A percentile compares a stretch with the other conserved stretches of the same genome.
phyloP scores from a whole-genome alignment of 2,888 invertebrate species.

The Gastracanthus pulcherrimus region DNA sequence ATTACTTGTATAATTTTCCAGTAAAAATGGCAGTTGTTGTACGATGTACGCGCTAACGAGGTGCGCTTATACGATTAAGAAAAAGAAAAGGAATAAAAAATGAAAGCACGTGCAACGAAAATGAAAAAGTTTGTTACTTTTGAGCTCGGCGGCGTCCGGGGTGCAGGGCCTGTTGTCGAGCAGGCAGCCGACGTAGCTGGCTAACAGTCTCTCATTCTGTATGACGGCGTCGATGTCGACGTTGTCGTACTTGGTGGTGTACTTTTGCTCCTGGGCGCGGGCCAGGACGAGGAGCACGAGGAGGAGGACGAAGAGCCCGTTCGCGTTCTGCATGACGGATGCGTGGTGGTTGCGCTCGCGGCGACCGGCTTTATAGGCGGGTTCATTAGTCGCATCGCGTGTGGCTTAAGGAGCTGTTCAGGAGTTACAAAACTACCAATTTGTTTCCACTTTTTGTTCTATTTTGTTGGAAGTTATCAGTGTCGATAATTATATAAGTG shows the following conservation, averaged over 20 bases:
- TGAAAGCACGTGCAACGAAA: too few relatives aligned
- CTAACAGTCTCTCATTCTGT: conserved; percentile 82
- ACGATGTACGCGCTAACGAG: too few relatives aligned
- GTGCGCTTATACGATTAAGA: too few relatives aligned
- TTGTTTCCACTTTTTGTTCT: too few relatives aligned
- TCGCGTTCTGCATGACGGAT: background rate
- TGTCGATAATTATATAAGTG: too few relatives aligned
- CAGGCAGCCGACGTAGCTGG: conserved; percentile 84
- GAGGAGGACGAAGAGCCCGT: background rate
- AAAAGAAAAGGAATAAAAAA: too few relatives aligned
- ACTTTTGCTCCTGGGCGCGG: conserved; percentile 70
- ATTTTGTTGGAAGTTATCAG: too few relatives aligned
- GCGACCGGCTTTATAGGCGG: conserved; percentile 4
- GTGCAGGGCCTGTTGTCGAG: conserved; percentile 84
- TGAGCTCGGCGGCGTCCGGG: conserved; percentile 84
- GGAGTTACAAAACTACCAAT: background rate
- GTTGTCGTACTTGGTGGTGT: conserved; percentile 85
- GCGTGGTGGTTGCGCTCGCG: background rate
- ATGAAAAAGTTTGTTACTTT: too few relatives aligned
- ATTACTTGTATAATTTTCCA: too few relatives aligned
- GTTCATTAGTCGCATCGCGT: background rate
- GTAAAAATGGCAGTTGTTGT: too few relatives aligned
- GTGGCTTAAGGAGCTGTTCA: background rate
- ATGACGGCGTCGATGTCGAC: conserved; percentile 84
- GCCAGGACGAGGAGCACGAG: background rate